Evolutionary conservation across 2,797 vertebrate species (phyloP).

Genomic region (Falco cherrug): DNA sequence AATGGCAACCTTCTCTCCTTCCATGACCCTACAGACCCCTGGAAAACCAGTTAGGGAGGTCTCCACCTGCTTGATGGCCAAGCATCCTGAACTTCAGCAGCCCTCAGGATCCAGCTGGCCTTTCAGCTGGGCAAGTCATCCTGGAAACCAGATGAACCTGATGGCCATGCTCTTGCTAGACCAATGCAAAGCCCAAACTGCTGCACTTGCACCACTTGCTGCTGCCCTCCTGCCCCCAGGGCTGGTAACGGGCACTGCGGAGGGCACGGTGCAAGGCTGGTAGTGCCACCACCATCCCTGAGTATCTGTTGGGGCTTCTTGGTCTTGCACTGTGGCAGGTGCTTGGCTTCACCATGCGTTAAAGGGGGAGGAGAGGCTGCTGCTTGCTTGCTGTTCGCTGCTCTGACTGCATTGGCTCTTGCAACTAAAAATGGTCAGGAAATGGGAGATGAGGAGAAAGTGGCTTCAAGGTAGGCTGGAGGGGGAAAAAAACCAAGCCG

Average conservation of each 20-base stretch:
- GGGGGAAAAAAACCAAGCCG: too few species aligned
- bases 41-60: not conserved
- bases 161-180: not conserved
- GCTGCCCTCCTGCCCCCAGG: not conserved
- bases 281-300: too few species aligned
- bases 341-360: not conserved
- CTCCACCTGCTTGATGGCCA: not conserved
- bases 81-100: not conserved
- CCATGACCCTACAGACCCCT: not conserved
- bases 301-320: not conserved
- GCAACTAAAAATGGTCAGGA: not conserved
- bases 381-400: not conserved
- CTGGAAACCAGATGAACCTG: not conserved
- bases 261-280: too few species aligned
- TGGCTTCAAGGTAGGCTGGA: not conserved
- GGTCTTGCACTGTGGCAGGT: accelerated
- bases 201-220: not conserved
- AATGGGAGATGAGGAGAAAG: not conserved
- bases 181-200: not conserved
- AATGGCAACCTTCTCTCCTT: not conserved
- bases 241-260: accelerated
- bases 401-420: not conserved
- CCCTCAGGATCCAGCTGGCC: not conserved
- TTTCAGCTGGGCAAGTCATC: not conserved
- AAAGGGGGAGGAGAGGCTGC: not conserved